These are phyloP conservation scores for Belgica antarctica DNA, from an alignment of 2,888 invertebrate species.

Conservation along the genomic window DNA sequence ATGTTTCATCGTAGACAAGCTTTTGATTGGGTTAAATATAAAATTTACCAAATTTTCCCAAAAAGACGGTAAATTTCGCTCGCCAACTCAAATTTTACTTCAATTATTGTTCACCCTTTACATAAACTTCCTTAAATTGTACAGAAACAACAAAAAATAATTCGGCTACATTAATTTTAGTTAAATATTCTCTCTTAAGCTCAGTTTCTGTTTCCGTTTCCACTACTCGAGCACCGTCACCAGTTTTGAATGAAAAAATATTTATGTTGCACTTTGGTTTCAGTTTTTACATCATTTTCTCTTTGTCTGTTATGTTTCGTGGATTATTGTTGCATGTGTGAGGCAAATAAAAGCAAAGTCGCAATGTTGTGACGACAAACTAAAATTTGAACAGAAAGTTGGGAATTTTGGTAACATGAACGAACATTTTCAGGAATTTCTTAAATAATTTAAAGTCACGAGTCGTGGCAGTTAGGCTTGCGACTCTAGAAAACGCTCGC, in stretches of 20 bases:
- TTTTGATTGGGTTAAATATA: too few relatives aligned
- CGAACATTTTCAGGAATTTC: too few relatives aligned
- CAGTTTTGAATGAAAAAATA: background rate
- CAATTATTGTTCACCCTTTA: background rate
- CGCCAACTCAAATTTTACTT: background rate
- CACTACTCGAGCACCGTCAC: constrained; percentile 8
- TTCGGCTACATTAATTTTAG: background rate
- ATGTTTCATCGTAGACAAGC: too few relatives aligned
- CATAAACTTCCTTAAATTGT: background rate
- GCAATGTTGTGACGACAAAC: background rate
- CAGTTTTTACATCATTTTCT: background rate
- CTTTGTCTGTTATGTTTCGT: background rate
- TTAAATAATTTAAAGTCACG: too few relatives aligned
- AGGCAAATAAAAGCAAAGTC: constrained; percentile 6
- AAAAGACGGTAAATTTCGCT: too few relatives aligned
- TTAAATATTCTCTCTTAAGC: too few relatives aligned
- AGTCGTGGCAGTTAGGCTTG: background rate
- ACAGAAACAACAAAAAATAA: background rate
- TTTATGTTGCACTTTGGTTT: constrained; percentile 15
- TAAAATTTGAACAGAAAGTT: background rate
- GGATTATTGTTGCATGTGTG: too few relatives aligned
- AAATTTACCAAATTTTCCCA: too few relatives aligned
- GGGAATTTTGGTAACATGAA: background rate
- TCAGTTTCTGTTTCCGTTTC: too few relatives aligned
- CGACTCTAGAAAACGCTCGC: constrained; percentile 48